Evolutionary conservation across 2,113 vertebrate genomes (phyloP), one percentile per base, ranked within the genome.

Genomic region (Vimba vimba): DNA sequence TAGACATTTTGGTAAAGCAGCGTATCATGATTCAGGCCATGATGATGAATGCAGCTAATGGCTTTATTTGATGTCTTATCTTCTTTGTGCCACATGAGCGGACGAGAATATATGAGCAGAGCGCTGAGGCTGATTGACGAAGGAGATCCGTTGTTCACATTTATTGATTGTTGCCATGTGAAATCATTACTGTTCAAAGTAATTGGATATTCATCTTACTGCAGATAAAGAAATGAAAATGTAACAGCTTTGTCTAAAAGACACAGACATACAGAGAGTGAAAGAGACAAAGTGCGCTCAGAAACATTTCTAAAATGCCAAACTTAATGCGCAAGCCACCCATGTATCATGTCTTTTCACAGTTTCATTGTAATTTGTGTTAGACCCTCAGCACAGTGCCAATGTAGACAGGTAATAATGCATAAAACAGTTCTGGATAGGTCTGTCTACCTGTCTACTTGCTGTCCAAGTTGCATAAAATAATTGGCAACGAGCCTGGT

Each of bases 31-130:
- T 88, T 74, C 77, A 86, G 36, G 52, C 74, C 43, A 39, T 77
- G 82, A 80, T 83, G 82, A 88, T 83, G 84, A 83, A 86, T 66
- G 80, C 76, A 25, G 87, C n/a, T 86, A 86, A 88, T 79, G 84
- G 87, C 66, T 71, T 79, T 79, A 52, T 84, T 83, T 39, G 30
- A 83, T 79, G 43, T 76, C 73, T 80, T 45, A 83, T 83, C 73
- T 83, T 86, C 45, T 84, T 83, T 74, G 62, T 75, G 55, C 71
- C 39, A 84, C 76, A 83, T 79, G 84, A 83, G 64, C 81, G 27
- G 80, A 75, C 10, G 69, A 57, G 52, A 83, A 84, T 52, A 75
- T 83, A 83, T 47, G 80, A 88, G 84, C 68, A 3, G 62, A 52
- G 21, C 50, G 25, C 59, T 47, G 62, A 71, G 69, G 66, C 43